phyloP scores from a whole-genome alignment of 2,113 vertebrate genomes.

The Lethenteron reissneri region DNA sequence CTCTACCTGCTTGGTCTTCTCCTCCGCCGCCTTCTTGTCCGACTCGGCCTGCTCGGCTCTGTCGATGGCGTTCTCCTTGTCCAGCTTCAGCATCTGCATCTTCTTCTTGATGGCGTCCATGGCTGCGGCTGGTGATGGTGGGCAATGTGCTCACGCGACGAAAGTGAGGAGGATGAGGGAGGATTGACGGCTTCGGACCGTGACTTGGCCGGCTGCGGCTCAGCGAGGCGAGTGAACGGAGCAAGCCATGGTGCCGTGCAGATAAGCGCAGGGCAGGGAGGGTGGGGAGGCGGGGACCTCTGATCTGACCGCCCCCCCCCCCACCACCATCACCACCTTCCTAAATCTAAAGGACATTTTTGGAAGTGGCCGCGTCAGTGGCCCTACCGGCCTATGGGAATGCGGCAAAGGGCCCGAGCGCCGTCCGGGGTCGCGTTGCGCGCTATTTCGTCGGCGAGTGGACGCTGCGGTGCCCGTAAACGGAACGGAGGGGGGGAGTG shows the following conservation, averaged over 20 bases:
- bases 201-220: no score
- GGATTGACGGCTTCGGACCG: background rate
- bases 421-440: no score
- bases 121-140: conserved; percentile 15
- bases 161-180: background rate
- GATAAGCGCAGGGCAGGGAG: conserved; percentile 4
- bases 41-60: conserved; percentile 68
- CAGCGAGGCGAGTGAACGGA: no score
- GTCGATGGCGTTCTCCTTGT: conserved; percentile 84
- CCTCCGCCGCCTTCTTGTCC: conserved; percentile 90
- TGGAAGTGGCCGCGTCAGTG: conserved; percentile 1
- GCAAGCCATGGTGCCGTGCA: background rate
- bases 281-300: background rate
- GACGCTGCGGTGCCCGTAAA: no score
- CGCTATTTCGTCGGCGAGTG: no score
- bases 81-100: conserved; percentile 88
- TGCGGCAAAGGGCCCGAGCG: no score
- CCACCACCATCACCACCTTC: background rate
- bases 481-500: no score
- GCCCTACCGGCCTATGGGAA: no score
- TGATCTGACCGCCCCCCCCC: background rate
- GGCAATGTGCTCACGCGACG: background rate
- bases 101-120: conserved; percentile 98
- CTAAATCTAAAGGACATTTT: background rate
- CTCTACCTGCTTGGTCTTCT: conserved; percentile 76